Evolutionary conservation across 2,797 vertebrate genomes (phyloP).

Genomic region (Chaenodraco wilsoni): DNA sequence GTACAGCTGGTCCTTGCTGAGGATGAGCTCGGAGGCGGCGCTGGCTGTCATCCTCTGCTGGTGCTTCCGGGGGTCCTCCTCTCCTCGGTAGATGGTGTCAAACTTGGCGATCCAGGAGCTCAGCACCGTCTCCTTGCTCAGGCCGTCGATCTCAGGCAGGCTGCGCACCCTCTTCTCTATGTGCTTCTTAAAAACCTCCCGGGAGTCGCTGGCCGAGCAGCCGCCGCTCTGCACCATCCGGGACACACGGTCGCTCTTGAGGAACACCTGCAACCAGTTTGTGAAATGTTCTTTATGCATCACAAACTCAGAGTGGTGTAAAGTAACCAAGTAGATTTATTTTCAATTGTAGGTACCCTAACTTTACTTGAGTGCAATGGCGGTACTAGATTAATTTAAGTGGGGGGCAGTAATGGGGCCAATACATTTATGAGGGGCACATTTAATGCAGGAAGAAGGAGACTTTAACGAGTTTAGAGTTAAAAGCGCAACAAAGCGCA

Average conservation of each 20-base stretch:
- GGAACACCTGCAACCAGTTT: constrained; percentile 87
- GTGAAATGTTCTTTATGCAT: not conserved
- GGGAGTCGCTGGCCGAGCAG: constrained; percentile 94
- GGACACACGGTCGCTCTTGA: constrained; percentile 95
- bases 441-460: not conserved
- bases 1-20: constrained; percentile 98
- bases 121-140: constrained; percentile 98
- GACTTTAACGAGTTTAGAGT: too few relatives aligned
- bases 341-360: too few relatives aligned
- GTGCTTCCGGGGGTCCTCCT: constrained; percentile 96
- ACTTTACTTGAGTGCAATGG: too few relatives aligned
- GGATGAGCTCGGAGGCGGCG: constrained; percentile 96
- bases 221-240: constrained; percentile 98
- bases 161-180: constrained; percentile 98
- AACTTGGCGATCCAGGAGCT: constrained; percentile 99
- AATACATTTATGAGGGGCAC: too few relatives aligned
- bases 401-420: too few relatives aligned
- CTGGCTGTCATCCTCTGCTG: constrained; percentile 97
- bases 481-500: too few relatives aligned
- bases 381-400: too few relatives aligned
- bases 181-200: constrained; percentile 99
- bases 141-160: constrained; percentile 95
- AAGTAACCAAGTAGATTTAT: too few relatives aligned
- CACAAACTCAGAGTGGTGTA: not conserved
- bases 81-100: constrained; percentile 96